phyloP scores from a whole-genome alignment of 2,797 vertebrate genomes.

The Rhyacichthys aspro region DNA sequence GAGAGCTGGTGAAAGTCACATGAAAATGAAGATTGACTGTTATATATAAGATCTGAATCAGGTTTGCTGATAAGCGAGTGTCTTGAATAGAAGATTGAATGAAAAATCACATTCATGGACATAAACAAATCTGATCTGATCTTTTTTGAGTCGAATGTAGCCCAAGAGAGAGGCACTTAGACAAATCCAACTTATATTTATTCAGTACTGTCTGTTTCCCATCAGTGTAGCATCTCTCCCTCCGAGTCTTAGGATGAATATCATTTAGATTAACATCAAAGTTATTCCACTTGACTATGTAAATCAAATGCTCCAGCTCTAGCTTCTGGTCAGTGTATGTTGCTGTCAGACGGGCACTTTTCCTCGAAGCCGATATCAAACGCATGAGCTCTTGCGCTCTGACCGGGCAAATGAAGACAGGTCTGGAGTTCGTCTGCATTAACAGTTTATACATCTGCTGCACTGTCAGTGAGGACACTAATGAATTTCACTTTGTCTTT shows the following conservation, averaged over 20 bases:
- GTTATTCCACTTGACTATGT: conserved; percentile 23
- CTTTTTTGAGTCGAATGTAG: too few relatives aligned
- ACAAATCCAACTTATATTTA: background rate
- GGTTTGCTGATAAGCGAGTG: too few relatives aligned
- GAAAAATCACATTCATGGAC: too few relatives aligned
- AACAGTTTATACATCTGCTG: conserved; percentile 2
- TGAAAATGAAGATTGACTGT: too few relatives aligned
- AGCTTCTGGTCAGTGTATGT: conserved; percentile 39
- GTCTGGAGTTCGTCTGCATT: background rate
- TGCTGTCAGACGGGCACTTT: conserved; percentile 22
- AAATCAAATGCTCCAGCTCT: conserved; percentile 9
- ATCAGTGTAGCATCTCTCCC: conserved; percentile 18
- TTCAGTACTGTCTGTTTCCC: conserved; percentile 29
- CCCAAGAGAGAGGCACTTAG: background rate
- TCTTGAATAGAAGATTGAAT: too few relatives aligned
- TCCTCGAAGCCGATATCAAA: conserved; percentile 9
- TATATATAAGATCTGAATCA: too few relatives aligned
- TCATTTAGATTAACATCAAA: conserved; percentile 42
- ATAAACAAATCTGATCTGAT: too few relatives aligned
- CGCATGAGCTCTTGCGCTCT: conserved; percentile 8
- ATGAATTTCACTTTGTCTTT: background rate
- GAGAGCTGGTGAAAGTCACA: too few relatives aligned
- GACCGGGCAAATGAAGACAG: conserved; percentile 21
- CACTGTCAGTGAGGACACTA: background rate
- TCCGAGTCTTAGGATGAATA: conserved; percentile 12